Conservation (phyloP, 2,888 invertebrate species). For the Charanyca ferruginea region DNA sequence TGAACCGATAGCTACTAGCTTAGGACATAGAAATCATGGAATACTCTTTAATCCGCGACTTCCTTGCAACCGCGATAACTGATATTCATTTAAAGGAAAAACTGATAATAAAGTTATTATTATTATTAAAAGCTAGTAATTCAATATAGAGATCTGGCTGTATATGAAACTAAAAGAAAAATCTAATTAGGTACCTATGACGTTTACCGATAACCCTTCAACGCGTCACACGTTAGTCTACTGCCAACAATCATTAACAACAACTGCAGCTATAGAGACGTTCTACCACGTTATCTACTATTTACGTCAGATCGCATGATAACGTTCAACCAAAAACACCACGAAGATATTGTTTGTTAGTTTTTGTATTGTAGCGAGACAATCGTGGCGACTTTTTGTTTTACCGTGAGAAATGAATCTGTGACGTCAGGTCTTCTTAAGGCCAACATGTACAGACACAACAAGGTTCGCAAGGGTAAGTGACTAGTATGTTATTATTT, state of each 20-base stretch:
- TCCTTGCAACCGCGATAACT: too few relatives aligned
- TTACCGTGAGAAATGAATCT: slow-evolving; percentile 72
- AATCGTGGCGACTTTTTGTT: slow-evolving; percentile 69
- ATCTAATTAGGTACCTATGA: too few relatives aligned
- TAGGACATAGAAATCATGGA: too few relatives aligned
- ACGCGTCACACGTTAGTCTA: slow-evolving; percentile 23
- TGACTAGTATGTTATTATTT: slow-evolving; percentile 52
- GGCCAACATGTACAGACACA: slow-evolving; percentile 74
- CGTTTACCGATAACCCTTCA: not conserved
- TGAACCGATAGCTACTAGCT: too few relatives aligned
- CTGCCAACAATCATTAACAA: slow-evolving; percentile 51
- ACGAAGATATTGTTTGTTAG: slow-evolving; percentile 70
- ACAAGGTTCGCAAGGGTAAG: slow-evolving; percentile 73
- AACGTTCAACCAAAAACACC: slow-evolving; percentile 59
- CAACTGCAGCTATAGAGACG: slow-evolving; percentile 36
- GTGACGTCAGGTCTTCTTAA: slow-evolving; percentile 51
- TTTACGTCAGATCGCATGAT: slow-evolving; percentile 68
- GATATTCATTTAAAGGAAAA: too few relatives aligned
- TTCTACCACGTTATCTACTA: slow-evolving; percentile 60
- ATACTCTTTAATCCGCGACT: too few relatives aligned
- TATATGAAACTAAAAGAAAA: too few relatives aligned
- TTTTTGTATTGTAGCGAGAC: slow-evolving; percentile 71
- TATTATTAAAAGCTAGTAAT: too few relatives aligned
- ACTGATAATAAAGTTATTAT: too few relatives aligned
- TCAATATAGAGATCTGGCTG: too few relatives aligned